A percentile compares a stretch with the other conserved stretches of the same genome.
Conservation (phyloP, 1,140 invertebrate genomes). For the Meloidogyne exigua region DNA sequence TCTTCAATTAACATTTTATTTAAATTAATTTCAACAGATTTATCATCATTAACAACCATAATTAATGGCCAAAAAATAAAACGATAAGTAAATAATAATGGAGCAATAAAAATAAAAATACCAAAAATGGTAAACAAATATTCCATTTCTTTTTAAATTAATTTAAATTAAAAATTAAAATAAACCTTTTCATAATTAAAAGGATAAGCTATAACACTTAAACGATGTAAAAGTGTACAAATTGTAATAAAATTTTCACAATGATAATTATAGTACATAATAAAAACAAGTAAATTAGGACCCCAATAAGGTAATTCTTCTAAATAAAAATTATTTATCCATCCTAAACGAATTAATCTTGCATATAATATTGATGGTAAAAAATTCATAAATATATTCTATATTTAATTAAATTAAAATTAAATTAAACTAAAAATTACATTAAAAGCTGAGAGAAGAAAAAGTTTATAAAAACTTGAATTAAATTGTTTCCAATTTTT, state of each 20-base stretch:
- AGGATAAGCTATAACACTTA: conserved; percentile 13
- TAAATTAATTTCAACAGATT: conserved; percentile 14
- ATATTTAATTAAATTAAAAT: neutral
- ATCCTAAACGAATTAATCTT: conserved; percentile 3
- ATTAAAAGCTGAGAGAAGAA: conserved; percentile 20
- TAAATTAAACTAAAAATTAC: neutral
- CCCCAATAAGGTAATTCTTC: conserved; percentile 15
- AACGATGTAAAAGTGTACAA: conserved; percentile 8
- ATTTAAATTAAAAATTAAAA: neutral
- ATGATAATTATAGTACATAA: conserved; percentile 13
- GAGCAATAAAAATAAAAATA: neutral
- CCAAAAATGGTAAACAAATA: neutral
- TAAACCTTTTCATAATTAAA: conserved; percentile 15
- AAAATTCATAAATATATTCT: conserved; percentile 26
- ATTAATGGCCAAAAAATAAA: conserved; percentile 4
- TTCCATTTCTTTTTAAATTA: neutral
- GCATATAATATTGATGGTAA: neutral
- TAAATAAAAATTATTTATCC: conserved; percentile 15
- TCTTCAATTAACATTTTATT: neutral
- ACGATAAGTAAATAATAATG: conserved; percentile 12
- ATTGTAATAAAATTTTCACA: conserved; percentile 21
- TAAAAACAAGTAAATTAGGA: neutral
- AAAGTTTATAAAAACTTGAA: conserved; percentile 23
- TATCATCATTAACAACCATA: neutral
- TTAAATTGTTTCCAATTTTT: neutral